Evolutionary conservation across 2,797 vertebrate genomes (phyloP).

Genomic region (Gastrophryne carolinensis): DNA sequence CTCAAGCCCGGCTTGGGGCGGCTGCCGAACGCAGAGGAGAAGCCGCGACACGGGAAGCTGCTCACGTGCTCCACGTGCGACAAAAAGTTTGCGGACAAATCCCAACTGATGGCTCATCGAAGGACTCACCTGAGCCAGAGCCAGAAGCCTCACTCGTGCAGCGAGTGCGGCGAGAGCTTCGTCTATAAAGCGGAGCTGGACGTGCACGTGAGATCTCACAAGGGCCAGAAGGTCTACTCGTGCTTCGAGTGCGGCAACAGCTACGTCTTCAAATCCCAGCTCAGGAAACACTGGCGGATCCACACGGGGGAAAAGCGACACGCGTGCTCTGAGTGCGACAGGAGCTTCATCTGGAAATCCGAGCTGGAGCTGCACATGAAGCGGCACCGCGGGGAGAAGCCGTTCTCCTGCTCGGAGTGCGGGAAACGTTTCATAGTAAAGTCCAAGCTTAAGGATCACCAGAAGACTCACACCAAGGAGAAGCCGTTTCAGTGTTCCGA

Average conservation of each 20-base stretch:
- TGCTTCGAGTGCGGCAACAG: neutral
- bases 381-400: slow-evolving; percentile 8
- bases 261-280: slow-evolving; percentile 4
- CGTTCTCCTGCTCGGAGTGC: neutral
- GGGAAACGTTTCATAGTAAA: slow-evolving; percentile 20
- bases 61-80: no score
- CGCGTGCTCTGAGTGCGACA: neutral
- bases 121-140: neutral
- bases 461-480: neutral
- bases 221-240: neutral
- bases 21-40: no score
- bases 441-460: slow-evolving; percentile 2
- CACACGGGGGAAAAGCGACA: slow-evolving; percentile 6
- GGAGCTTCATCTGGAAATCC: neutral
- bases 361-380: neutral
- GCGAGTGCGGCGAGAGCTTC: neutral
- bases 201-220: neutral
- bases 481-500: neutral
- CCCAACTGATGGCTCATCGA: no score
- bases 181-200: neutral
- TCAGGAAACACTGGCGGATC: neutral
- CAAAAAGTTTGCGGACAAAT: no score
- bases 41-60: no score
- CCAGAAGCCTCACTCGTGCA: neutral
- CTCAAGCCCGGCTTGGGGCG: no score